Base-by-base conservation (phyloP, 1,140 invertebrate species). In the Papilio dardanus region DNA sequence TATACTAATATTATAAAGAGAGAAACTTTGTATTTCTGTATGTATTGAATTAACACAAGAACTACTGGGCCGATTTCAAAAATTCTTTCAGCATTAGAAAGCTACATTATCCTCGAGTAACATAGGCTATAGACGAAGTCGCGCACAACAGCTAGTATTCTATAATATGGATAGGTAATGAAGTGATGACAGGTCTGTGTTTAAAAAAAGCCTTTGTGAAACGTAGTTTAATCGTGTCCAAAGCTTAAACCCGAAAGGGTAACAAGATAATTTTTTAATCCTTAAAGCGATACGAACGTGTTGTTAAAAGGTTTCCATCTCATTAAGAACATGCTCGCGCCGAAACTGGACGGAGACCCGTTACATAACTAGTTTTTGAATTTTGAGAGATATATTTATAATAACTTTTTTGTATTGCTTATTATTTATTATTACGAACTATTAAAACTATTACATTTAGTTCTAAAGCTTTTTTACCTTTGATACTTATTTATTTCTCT, bases 301-400 rank as follows among this genome's bases (percentile, higher is more conserved):
- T 62, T 12, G 54, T 28, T 62, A 28, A 62, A 62, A 62, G 54
- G 54, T 62, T 62, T 62, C 21, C 24, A 62, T 62, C 24, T 28
- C 54, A 28, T 62, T 62, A 62, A 28, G 54, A 28, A 62, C 54
- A 62, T 62, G 54, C 54, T n/a, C 54, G 14, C 65, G 30, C 30
- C 31, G n/a, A 33, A 66, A 66, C 65, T 65, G 24, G 24, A 65
- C 62, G 16, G 28, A 65, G 62, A 31, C 62, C 62, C 62, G 24
- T 65, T 65, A 65, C 24, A 54, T 54, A 54, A 54, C 50, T 54
- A 54, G 21, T 54, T 54, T 54, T 54, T 54, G 50, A 24, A 54
- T 54, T 54, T 54, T 24, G 50, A 3, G 21, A 21, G 24, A 28
- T 62, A 58, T 58, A 30, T 16, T 62, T 28, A 28, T 28, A 2